phyloP scores from a whole-genome alignment of 2,888 invertebrate genomes.

The Liodrosophila aerea region DNA sequence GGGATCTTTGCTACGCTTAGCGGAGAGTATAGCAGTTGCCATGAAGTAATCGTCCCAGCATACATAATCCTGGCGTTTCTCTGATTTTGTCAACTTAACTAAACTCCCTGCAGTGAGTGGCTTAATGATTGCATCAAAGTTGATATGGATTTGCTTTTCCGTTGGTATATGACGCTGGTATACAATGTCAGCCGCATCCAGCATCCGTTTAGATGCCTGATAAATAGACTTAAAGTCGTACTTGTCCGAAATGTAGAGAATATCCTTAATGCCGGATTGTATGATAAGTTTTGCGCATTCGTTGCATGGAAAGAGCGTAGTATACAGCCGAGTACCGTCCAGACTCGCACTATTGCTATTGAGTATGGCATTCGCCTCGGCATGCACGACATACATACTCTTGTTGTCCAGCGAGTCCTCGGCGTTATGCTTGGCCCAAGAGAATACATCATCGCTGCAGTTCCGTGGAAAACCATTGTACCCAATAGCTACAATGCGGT shows the following conservation, averaged over 20 bases:
- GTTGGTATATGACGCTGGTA: slow-evolving; percentile 87
- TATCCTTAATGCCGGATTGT: slow-evolving; percentile 92
- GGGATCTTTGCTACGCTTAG: slow-evolving; percentile 97
- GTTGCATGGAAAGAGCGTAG: slow-evolving; percentile 97
- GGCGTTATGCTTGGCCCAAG: slow-evolving; percentile 88
- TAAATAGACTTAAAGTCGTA: slow-evolving; percentile 87
- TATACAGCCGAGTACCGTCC: slow-evolving; percentile 91
- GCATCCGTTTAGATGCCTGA: slow-evolving; percentile 91
- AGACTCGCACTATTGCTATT: slow-evolving; percentile 89
- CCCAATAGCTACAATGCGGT: slow-evolving; percentile 95
- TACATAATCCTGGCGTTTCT: slow-evolving; percentile 87
- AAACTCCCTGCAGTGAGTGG: too few species aligned
- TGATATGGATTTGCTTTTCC: slow-evolving; percentile 86
- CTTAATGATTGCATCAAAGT: slow-evolving; percentile 84
- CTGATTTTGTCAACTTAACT: background rate
- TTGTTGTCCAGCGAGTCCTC: slow-evolving; percentile 87
- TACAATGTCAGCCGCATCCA: slow-evolving; percentile 89
- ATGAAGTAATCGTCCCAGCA: slow-evolving; percentile 98
- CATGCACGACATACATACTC: slow-evolving; percentile 96
- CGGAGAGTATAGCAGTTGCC: slow-evolving; percentile 94
- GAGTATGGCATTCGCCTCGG: slow-evolving; percentile 97
- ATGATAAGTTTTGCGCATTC: slow-evolving; percentile 99
- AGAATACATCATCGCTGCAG: slow-evolving; percentile 93
- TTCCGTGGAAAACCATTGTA: slow-evolving; percentile 98
- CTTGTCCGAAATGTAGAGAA: slow-evolving; percentile 93